Evolutionary conservation across 2,888 invertebrate species (phyloP).

Genomic region (Ochropleura plecta): DNA sequence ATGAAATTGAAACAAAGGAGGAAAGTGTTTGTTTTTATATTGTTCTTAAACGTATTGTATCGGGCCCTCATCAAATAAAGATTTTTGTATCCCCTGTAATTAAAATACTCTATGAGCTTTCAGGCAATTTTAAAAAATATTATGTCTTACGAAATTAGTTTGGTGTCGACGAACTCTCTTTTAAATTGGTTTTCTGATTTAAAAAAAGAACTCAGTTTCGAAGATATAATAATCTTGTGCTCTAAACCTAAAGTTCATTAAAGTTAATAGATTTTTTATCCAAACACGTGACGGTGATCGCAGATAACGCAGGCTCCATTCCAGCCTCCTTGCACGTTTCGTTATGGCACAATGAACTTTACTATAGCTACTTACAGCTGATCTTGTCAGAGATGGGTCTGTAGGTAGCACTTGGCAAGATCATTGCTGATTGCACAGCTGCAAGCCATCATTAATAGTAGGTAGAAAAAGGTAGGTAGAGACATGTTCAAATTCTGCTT

Average conservation of each 20-base stretch:
- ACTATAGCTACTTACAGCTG: conserved; percentile 3
- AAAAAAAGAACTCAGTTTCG: neutral
- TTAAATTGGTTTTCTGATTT: neutral
- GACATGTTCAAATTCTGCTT: neutral
- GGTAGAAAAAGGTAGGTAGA: neutral
- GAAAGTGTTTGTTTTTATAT: conserved; percentile 31
- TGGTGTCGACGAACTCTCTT: neutral
- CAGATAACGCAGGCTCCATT: conserved; percentile 61
- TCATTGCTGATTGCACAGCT: neutral
- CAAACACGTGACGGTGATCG: conserved; percentile 56
- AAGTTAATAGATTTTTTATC: conserved; percentile 55
- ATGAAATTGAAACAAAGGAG: conserved; percentile 48
- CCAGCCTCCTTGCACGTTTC: conserved; percentile 25
- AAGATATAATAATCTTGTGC: neutral
- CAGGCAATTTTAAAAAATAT: neutral
- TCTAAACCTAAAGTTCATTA: neutral
- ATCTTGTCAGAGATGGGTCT: conserved; percentile 4
- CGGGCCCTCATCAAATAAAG: conserved; percentile 7
- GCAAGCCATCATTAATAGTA: neutral
- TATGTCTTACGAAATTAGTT: neutral
- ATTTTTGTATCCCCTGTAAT: conserved; percentile 8
- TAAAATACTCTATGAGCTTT: neutral
- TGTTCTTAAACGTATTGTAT: conserved; percentile 19
- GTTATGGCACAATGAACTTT: neutral
- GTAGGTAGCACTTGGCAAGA: neutral